Conservation (phyloP, 1,140 invertebrate genomes). For the Drosophila fuyamai region DNA sequence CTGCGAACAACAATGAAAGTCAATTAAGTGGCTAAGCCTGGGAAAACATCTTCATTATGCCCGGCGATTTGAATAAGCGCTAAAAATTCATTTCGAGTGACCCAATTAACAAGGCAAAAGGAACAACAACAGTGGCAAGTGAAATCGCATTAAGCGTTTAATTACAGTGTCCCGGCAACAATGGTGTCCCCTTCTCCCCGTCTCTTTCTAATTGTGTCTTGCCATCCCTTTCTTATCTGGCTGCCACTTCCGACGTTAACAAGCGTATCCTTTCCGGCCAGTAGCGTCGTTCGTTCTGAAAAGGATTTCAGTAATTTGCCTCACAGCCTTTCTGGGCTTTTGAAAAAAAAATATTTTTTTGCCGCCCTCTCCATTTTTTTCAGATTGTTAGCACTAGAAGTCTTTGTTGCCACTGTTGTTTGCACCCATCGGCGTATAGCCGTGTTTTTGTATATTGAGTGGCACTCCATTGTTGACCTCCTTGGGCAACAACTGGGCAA, state of each 20-base stretch:
- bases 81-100: conserved; percentile 67
- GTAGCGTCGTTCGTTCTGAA: conserved; percentile 45
- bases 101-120: conserved; percentile 60
- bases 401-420: conserved; percentile 43
- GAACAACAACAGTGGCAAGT: conserved; percentile 24
- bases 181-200: neutral
- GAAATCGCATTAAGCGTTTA: conserved; percentile 58
- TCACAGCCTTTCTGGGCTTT: conserved; percentile 8
- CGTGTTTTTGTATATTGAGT: conserved; percentile 65
- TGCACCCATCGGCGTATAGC: conserved; percentile 50
- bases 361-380: conserved; percentile 7
- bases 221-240: conserved; percentile 28
- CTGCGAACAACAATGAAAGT: conserved; percentile 55
- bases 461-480: conserved; percentile 70
- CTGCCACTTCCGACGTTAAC: conserved; percentile 71
- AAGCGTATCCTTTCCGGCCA: conserved; percentile 72
- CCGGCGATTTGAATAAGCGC: conserved; percentile 73
- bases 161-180: conserved; percentile 44
- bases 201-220: conserved; percentile 12
- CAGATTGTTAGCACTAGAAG: conserved; percentile 8
- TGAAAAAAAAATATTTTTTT: conserved; percentile 8
- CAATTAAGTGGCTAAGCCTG: conserved; percentile 71
- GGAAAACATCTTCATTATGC: conserved; percentile 58
- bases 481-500: conserved; percentile 24
- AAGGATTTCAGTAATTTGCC: conserved; percentile 53